Evolutionary conservation across 2,113 vertebrate genomes (phyloP), one percentile per base, ranked within the genome.

Genomic region (Ciconia boyciana): DNA sequence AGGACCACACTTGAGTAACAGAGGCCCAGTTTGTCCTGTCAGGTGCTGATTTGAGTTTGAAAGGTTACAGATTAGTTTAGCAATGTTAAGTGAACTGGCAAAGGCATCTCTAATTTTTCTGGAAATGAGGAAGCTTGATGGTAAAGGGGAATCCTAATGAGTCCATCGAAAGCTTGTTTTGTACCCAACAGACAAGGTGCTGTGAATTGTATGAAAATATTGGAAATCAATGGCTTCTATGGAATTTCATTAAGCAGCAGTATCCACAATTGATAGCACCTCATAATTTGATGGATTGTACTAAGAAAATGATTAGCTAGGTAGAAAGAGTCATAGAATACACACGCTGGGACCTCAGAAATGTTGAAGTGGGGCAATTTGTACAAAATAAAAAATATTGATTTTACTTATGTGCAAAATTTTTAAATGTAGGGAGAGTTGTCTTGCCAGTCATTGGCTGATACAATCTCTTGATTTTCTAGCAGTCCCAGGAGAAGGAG

Each of bases 251-350:
- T 99, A 99, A 98, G 99, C 97, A 98, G 99, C 99, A 98, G 99
- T 98, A 99, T 99, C 99, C 99, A 99, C 99, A 99, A 99, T 99
- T 99, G 99, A 99, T 99, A 99, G 99, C 97, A 98, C 98, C 98
- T 99, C 99, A 99, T 99, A 99, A 99, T 99, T 99, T 99, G 99
- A 99, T 99, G 99, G 99, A 99, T 99, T 99, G 99, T 98, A 98
- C 98, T 98, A 99, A 99, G 99, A 99, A 99, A 99, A 99, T 99
- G 98, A 99, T 99, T 99, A 99, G 98, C 99, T 98, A 98, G 98
- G 98, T 98, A 98, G 99, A 99, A 98, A 98, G 98, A 98, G 98
- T 92, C 97, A 96, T 98, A 97, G 98, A 98, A 98, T 97, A 97
- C 98, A 96, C 98, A 98, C 49, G 87, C 97, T 82, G 97, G 97